A percentile compares a stretch with the other conserved stretches of the same genome.
Conservation (phyloP, 2,888 invertebrate species). For the Archaeoteleia sp. region DNA sequence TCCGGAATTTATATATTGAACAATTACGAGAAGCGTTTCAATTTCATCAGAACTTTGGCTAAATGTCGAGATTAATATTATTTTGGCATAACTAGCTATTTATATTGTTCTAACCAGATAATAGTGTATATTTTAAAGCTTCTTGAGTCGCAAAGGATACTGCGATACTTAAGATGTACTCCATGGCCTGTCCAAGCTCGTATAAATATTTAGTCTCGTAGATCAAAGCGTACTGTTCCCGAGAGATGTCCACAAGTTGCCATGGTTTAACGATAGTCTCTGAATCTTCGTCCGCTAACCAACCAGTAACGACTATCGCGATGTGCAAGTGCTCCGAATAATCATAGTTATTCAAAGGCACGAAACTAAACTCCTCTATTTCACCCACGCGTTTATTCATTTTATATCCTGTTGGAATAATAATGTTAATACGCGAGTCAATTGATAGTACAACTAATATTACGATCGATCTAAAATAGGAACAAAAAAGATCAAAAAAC, state of each 20-base stretch:
- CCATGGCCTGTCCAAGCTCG: slow-evolving; percentile 79
- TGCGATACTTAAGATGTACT: slow-evolving; percentile 78
- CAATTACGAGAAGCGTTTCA: slow-evolving; percentile 4
- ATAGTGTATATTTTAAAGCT: slow-evolving; percentile 79
- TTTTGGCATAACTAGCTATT: no score
- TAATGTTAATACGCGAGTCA: neutral
- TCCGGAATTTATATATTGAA: neutral
- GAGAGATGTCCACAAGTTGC: slow-evolving; percentile 77
- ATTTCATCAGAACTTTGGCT: no score
- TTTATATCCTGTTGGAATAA: slow-evolving; percentile 77
- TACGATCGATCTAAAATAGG: no score
- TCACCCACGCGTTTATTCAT: slow-evolving; percentile 83
- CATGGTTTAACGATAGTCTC: slow-evolving; percentile 77
- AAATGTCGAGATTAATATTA: no score
- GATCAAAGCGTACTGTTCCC: slow-evolving; percentile 80
- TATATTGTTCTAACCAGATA: slow-evolving; percentile 79
- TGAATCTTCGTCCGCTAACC: slow-evolving; percentile 77
- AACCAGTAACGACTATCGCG: slow-evolving; percentile 80
- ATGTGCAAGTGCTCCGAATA: slow-evolving; percentile 76
- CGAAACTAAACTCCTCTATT: slow-evolving; percentile 81
- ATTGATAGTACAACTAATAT: no score
- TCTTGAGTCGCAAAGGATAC: slow-evolving; percentile 79
- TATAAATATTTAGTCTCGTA: slow-evolving; percentile 80
- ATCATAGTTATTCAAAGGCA: slow-evolving; percentile 73
- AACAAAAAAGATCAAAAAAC: no score